These are phyloP conservation scores for Calonectris borealis DNA, from an alignment of 2,113 vertebrate species.

Conservation along the genomic window DNA sequence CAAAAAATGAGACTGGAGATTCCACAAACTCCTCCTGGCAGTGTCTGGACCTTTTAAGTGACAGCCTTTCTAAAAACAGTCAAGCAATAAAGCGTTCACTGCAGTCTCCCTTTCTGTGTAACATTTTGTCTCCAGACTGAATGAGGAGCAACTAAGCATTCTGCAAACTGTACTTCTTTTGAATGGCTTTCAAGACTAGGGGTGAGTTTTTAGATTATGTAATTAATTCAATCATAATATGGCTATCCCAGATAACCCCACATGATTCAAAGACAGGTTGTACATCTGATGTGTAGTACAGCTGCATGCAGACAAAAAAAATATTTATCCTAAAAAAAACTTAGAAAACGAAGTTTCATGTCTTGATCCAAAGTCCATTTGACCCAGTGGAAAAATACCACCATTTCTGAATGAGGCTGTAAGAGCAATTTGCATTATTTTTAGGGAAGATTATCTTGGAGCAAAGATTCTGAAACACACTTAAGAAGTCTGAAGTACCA, in stretches of 20 bases:
- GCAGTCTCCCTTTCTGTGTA: neutral
- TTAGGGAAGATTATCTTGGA: constrained; percentile 19
- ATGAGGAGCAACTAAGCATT: neutral
- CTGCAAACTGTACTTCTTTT: neutral
- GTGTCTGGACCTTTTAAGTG: constrained; percentile 8
- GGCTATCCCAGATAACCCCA: neutral
- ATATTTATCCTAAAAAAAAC: neutral
- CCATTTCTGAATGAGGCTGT: neutral
- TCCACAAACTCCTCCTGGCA: neutral
- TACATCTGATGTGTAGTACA: neutral
- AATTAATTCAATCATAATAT: neutral
- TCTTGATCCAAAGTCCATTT: neutral
- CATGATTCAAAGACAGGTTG: neutral
- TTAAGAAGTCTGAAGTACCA: constrained; percentile 9
- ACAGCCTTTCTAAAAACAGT: neutral
- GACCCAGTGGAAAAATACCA: neutral
- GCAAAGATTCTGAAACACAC: constrained; percentile 24
- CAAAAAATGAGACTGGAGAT: neutral
- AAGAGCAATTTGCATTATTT: constrained; percentile 30
- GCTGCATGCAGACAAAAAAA: neutral
- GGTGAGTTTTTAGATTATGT: neutral
- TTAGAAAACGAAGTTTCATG: neutral
- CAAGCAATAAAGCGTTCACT: neutral
- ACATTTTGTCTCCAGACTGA: neutral
- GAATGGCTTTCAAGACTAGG: neutral